These are phyloP conservation scores for Macrotis lagotis DNA, from an alignment of 2,113 vertebrate species.

Conservation along the genomic window DNA sequence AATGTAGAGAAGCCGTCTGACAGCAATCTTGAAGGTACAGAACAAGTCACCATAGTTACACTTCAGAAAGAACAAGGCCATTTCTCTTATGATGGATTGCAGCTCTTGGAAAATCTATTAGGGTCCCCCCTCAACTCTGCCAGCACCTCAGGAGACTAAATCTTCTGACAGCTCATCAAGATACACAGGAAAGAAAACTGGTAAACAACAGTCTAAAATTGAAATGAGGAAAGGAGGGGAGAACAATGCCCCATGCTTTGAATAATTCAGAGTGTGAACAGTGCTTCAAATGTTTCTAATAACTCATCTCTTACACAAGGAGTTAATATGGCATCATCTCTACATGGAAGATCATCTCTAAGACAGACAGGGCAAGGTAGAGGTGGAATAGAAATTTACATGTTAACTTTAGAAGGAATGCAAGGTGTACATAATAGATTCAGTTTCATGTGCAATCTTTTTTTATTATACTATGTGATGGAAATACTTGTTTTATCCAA, in stretches of 20 bases:
- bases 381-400: background rate
- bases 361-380: fast-evolving
- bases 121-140: slow-evolving; percentile 2
- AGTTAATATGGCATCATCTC: background rate
- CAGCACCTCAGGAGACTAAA: background rate
- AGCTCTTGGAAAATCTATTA: background rate
- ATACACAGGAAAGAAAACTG: slow-evolving; percentile 33
- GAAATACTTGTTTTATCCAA: background rate
- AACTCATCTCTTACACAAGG: background rate
- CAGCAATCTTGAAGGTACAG: background rate
- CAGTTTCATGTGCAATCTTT: background rate
- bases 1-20: slow-evolving; percentile 21
- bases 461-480: background rate
- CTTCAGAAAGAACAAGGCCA: slow-evolving; percentile 22
- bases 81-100: background rate
- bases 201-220: slow-evolving; percentile 2
- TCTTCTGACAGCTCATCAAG: background rate
- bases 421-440: background rate
- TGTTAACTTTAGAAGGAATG: background rate
- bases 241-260: background rate
- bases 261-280: background rate
- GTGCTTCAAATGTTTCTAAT: background rate
- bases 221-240: background rate
- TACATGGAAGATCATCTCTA: background rate
- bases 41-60: background rate